Evolutionary conservation across 2,797 vertebrate genomes (phyloP), one percentile per base, ranked within the genome.

Genomic region (Arvicola amphibius): DNA sequence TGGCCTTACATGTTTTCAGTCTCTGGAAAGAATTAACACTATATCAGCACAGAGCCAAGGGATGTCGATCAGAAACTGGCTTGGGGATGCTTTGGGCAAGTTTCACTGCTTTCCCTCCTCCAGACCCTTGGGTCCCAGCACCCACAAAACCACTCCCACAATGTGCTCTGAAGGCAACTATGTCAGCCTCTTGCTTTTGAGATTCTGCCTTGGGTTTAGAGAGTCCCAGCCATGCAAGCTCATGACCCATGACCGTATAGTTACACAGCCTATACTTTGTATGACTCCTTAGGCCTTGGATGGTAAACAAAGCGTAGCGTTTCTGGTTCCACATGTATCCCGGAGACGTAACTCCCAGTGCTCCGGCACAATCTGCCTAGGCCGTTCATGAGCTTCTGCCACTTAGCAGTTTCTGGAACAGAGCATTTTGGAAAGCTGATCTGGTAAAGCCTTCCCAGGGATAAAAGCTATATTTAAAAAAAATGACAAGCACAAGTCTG

Each of bases 241-340:
- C 27, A 29, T 1, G 48, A 21, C 10, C 46, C 27, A 56, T 2
- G 32, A 3, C 5, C 0, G 0, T 5, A 48, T 40, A 6, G 13
- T 11, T 23, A 37, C 2, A 37, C 81, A 37, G 16, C 29, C 32
- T 32, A 16, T 29, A 34, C 13, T 90, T 86, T 67, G 71, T 21
- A 27, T 69, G 69, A 29, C 40, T 92, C 56, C 37, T 48, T 53
- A 43, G 81, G 40, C 25, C 63, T 92, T 92, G 74, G 17, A 37
- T 6, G 53, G 48, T 40, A 79, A 94, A 88, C 19, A 76, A 53
- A 21, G 6, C 25, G 17, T 40, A 37, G 80, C 61, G n/a, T 48
- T 91, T 93, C 37, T 40, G 29, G 29, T 85, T 77, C 53, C 5
- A 51, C 34, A 14, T 87, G 56, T 46, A 40, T 11, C 37, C 29